A percentile compares a stretch with the other conserved stretches of the same genome.
phyloP scores from a whole-genome alignment of 2,113 vertebrate species.

The Uropsilus gracilis region DNA sequence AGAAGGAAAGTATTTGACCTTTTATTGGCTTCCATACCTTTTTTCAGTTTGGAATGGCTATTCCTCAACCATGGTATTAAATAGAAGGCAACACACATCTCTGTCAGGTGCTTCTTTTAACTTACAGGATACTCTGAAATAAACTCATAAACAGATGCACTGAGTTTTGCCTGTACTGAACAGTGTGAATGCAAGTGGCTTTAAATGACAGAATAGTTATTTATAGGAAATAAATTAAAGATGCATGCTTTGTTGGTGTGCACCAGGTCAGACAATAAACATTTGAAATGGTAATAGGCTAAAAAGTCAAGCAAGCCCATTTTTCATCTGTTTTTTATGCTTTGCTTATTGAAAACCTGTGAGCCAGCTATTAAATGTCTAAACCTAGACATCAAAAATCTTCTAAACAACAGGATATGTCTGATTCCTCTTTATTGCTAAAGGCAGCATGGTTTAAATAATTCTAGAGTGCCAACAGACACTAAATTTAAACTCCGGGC shows the following conservation, averaged over 20 bases:
- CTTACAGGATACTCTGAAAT: not conserved
- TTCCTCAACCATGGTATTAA: not conserved
- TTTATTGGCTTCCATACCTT: not conserved
- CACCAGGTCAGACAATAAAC: not conserved
- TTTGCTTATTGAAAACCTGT: not conserved
- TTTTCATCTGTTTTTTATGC: not conserved
- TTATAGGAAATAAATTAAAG: constrained; percentile 52
- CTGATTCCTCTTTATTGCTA: not conserved
- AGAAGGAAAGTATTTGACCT: not conserved
- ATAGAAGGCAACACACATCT: not conserved
- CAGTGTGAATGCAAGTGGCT: not conserved
- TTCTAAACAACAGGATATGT: not conserved
- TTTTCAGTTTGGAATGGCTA: not conserved
- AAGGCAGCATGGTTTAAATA: not conserved
- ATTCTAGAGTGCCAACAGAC: not conserved
- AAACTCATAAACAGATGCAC: not conserved
- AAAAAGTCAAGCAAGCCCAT: not conserved
- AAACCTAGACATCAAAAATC: not conserved
- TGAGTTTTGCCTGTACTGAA: not conserved
- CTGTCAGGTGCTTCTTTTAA: not conserved
- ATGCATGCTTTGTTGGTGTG: not conserved
- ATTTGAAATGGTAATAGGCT: constrained; percentile 55
- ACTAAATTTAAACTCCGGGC: not conserved
- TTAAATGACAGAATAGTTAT: constrained; percentile 39
- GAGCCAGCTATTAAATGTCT: not conserved